A percentile compares a stretch with the other conserved stretches of the same genome.
Evolutionary conservation across 2,113 vertebrate species (phyloP).

Genomic region (Mesembrinibis cayennensis): DNA sequence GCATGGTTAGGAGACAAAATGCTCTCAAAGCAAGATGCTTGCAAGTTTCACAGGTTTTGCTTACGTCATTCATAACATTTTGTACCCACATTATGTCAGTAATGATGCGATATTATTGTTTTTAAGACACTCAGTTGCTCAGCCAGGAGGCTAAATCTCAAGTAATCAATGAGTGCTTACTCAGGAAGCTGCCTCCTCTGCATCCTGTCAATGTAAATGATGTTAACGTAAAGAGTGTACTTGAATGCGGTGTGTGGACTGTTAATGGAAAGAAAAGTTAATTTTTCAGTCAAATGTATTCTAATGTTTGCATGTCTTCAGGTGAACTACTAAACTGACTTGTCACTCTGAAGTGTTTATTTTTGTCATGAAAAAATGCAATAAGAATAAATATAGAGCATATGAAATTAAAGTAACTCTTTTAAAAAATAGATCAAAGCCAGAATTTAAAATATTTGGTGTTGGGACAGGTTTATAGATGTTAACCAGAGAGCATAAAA

Average conservation of each 20-base stretch:
- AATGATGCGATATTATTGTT: neutral
- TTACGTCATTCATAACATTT: neutral
- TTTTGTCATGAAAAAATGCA: neutral
- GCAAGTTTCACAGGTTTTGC: neutral
- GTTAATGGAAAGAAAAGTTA: neutral
- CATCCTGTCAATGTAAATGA: neutral
- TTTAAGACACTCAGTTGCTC: neutral
- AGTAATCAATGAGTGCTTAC: neutral
- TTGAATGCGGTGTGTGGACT: neutral
- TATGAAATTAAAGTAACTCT: neutral
- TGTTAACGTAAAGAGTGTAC: neutral
- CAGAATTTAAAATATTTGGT: conserved; percentile 39
- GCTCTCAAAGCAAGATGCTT: neutral
- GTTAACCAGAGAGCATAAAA: neutral
- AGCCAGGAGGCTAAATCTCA: neutral
- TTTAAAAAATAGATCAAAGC: conserved; percentile 43
- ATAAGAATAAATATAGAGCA: neutral
- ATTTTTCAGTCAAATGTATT: neutral
- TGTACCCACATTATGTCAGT: neutral
- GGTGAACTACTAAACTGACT: neutral
- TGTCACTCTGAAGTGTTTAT: neutral
- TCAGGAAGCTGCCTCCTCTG: neutral
- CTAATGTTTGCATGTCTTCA: neutral
- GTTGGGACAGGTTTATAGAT: conserved; percentile 4
- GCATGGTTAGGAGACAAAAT: neutral